These are phyloP conservation scores for Orussus abietinus DNA, from an alignment of 1,140 invertebrate genomes.

Conservation along the genomic window DNA sequence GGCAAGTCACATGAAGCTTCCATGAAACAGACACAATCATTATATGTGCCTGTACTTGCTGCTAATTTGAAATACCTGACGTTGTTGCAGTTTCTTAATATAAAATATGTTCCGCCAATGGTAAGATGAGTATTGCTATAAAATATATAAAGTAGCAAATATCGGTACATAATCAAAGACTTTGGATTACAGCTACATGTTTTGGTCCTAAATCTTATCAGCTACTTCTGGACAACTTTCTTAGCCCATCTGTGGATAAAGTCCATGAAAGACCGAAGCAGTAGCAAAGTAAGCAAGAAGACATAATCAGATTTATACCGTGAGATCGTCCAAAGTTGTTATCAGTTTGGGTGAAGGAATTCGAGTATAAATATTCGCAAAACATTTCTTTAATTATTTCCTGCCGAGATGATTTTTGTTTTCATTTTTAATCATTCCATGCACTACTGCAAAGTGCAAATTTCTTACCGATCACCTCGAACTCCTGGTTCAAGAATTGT, in stretches of 20 bases:
- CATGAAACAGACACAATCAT: constrained; percentile 55
- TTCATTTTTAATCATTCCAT: not conserved
- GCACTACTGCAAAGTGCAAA: not conserved
- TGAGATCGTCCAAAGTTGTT: no score
- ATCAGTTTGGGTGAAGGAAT: constrained; percentile 2
- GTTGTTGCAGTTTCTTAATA: constrained; percentile 66
- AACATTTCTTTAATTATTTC: constrained; percentile 10
- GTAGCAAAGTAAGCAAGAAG: constrained; percentile 15
- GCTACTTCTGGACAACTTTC: constrained; percentile 68
- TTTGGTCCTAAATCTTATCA: constrained; percentile 63
- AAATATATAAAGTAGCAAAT: constrained; percentile 7
- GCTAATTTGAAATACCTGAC: constrained; percentile 72
- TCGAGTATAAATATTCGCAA: constrained; percentile 1
- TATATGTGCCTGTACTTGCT: constrained; percentile 61
- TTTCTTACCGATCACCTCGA: no score
- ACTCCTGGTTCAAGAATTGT: no score
- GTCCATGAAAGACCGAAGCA: constrained; percentile 10
- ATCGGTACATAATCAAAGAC: constrained; percentile 8
- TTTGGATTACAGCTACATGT: constrained; percentile 61
- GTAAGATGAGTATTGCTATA: constrained; percentile 47
- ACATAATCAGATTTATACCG: no score
- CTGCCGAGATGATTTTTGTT: constrained; percentile 2
- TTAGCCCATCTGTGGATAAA: constrained; percentile 56
- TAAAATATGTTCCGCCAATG: constrained; percentile 67
- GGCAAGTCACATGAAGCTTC: constrained; percentile 63